Percentiles rank a stretch among this genome's conserved stretches.
Conservation (phyloP, 2,113 vertebrate genomes). For the Gallinago media region DNA sequence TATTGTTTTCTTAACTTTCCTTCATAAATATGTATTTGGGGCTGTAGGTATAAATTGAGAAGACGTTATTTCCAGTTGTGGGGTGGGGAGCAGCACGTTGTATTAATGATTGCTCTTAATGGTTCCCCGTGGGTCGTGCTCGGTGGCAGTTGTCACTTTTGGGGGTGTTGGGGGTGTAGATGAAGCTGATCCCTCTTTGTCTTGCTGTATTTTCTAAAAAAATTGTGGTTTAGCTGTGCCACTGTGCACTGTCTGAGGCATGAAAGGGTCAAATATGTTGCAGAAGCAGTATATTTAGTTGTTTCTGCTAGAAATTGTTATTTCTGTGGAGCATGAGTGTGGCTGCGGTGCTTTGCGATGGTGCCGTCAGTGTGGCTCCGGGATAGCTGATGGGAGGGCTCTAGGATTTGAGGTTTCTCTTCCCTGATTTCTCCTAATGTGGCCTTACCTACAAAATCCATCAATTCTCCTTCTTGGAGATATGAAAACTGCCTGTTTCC, state of each 20-base stretch:
- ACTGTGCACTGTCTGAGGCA: background rate
- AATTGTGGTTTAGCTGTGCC: background rate
- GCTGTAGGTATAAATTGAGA: background rate
- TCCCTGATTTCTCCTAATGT: background rate
- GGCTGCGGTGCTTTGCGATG: background rate
- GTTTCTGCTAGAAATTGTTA: background rate
- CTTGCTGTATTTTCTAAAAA: background rate
- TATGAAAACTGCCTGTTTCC: background rate
- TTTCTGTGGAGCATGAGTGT: rapidly evolving
- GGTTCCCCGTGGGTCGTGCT: no score
- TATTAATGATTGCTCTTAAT: no score
- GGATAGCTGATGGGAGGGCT: no score
- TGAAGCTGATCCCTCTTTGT: background rate
- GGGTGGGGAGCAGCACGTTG: rapidly evolving
- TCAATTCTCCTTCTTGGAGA: background rate
- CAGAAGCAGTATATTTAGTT: background rate
- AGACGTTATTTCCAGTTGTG: background rate
- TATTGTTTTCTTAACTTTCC: constrained; percentile 41
- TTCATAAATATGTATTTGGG: constrained; percentile 50
- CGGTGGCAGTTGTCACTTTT: no score
- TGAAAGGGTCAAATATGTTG: background rate
- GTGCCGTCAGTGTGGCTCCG: rapidly evolving
- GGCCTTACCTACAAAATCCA: background rate
- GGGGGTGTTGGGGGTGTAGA: rapidly evolving
- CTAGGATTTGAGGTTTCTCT: background rate